Evolutionary conservation across 2,888 invertebrate species (phyloP), one percentile per base, ranked within the genome.

Genomic region (Torymus auratus): DNA sequence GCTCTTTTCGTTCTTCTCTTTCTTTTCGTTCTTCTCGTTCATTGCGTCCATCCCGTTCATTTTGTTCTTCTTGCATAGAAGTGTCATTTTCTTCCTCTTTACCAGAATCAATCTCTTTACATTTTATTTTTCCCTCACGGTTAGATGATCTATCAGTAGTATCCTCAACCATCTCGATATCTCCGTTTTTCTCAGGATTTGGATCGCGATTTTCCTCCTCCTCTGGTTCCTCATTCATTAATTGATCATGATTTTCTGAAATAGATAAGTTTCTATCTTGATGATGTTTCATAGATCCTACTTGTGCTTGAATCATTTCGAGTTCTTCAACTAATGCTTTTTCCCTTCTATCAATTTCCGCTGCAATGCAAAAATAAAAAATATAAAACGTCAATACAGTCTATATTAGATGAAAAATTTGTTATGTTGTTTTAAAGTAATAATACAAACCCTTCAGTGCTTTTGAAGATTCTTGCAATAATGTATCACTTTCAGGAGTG

Each of bases 401-500:
- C 14, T 28, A 62, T 13, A 41, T 7, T 41, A 41, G 41, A 41
- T 41, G 41, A 41, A 41, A 41, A 41, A 55, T 56, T 50, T 52
- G 58, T 14, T 55, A 17, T 60, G 13, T 60, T 52, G 60, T 28
- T n/a, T 50, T 41, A 1, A 41, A 75, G 71, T 58, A 17, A 23
- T 52, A 52, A 65, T 55, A 75, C 83, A 55, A 85, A 91, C 90
- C 90, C 65, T 88, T 86, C 23, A 90, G 86, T 84, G 88, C 89
- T 75, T 90, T 90, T 11, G 89, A 85, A 17, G 89, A 90, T 79
- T 89, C 87, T 60, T 84, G 85, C 60, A 91, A 82, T n/a, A 90
- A 80, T 56, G 85, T 81, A 79, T 87, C 89, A 2, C 90, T 88
- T 62, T 87, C 86, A 7, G 89, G 88, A 67, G 94, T 94, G 91